A percentile compares a stretch with the other conserved stretches of the same genome.
These are phyloP conservation scores for Cnemophilus loriae DNA, from an alignment of 2,113 vertebrate genomes.

Conservation along the genomic window DNA sequence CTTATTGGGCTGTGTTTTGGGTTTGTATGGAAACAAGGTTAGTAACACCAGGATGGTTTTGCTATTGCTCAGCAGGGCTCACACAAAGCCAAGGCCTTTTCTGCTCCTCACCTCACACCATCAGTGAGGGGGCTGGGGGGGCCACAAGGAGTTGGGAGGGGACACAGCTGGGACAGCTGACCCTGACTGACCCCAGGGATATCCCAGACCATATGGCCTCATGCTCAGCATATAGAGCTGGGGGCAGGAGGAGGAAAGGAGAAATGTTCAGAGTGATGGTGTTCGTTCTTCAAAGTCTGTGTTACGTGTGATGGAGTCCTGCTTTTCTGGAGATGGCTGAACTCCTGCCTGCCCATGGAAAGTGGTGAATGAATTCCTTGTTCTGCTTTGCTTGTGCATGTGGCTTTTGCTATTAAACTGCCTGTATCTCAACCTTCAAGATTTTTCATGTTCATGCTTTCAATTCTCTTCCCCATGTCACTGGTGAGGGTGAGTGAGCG, in stretches of 20 bases:
- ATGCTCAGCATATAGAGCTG: neutral
- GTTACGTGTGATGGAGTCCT: neutral
- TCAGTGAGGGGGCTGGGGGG: neutral
- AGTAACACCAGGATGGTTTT: neutral
- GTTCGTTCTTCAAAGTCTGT: neutral
- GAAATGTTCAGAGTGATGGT: accelerated
- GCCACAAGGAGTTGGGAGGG: neutral
- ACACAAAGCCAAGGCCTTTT: neutral
- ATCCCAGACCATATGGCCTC: neutral
- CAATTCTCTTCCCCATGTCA: neutral
- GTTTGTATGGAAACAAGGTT: neutral
- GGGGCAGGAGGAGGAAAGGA: neutral
- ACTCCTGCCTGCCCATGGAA: neutral
- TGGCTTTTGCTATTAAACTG: neutral
- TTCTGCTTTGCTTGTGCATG: neutral
- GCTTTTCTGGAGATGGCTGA: neutral
- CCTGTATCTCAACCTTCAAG: neutral
- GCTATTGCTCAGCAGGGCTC: neutral
- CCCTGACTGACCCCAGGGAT: neutral
- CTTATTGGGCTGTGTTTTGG: neutral
- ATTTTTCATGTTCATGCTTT: neutral
- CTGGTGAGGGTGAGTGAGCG: accelerated
- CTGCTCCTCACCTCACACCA: neutral
- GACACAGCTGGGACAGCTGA: neutral
- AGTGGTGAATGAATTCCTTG: neutral